These are phyloP conservation scores for Heterocephalus glaber DNA, from an alignment of 2,113 vertebrate species.

Conservation along the genomic window DNA sequence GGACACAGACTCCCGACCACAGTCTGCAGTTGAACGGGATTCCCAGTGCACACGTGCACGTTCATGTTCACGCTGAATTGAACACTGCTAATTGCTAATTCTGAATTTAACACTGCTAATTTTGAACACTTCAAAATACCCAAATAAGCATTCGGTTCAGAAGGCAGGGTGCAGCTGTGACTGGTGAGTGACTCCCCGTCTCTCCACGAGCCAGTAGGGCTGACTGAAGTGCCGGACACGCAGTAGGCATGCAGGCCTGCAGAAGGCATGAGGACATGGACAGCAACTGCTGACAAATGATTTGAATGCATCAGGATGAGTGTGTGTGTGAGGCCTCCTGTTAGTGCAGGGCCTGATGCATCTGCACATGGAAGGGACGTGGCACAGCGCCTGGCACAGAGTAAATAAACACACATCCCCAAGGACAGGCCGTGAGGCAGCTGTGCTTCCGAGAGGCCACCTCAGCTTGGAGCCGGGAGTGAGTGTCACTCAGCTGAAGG, in stretches of 20 bases:
- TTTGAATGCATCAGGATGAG: neutral
- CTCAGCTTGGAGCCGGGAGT: neutral
- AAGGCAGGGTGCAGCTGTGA: neutral
- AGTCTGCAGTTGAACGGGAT: neutral
- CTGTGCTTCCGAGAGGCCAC: neutral
- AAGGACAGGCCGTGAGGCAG: neutral
- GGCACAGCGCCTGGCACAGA: neutral
- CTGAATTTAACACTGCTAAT: neutral
- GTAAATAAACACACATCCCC: neutral
- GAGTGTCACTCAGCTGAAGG: conserved; percentile 1
- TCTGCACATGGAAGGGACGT: neutral
- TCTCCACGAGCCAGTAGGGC: neutral
- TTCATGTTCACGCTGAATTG: neutral
- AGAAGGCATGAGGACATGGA: too few relatives aligned
- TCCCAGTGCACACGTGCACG: neutral
- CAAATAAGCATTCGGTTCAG: neutral
- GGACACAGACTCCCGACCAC: neutral
- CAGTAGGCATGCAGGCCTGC: neutral
- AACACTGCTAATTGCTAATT: neutral
- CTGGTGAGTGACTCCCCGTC: neutral
- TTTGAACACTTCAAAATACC: conserved; percentile 21
- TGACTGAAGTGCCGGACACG: neutral
- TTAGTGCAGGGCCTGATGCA: neutral
- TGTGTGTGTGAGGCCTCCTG: neutral
- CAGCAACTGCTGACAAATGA: neutral